phyloP scores from a whole-genome alignment of 2,113 vertebrate species.

The Poecilia latipinna region DNA sequence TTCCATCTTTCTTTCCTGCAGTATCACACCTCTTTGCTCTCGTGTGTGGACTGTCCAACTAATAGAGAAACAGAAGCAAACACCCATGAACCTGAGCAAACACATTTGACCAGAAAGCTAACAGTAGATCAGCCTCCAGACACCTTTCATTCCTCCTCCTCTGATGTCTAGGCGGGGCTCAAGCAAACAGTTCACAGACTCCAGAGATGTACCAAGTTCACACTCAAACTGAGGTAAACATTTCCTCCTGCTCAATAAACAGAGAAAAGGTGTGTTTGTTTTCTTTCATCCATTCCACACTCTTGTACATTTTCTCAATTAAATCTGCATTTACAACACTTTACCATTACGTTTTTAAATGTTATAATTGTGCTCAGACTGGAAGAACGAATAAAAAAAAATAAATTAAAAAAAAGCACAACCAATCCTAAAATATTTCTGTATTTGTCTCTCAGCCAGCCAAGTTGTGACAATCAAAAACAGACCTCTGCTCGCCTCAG shows the following conservation, averaged over 20 bases:
- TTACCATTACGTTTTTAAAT: neutral
- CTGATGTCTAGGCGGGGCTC: slow-evolving; percentile 42
- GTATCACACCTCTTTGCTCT: neutral
- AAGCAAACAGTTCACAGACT: slow-evolving; percentile 72
- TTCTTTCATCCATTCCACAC: neutral
- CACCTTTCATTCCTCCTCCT: slow-evolving; percentile 57
- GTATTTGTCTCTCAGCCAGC: slow-evolving; percentile 43
- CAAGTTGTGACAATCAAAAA: slow-evolving; percentile 68
- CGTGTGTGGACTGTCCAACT: neutral
- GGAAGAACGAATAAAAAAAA: neutral
- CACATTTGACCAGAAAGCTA: slow-evolving; percentile 66
- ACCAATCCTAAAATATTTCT: slow-evolving; percentile 31
- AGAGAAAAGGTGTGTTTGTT: slow-evolving; percentile 10
- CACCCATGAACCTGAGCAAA: slow-evolving; percentile 63
- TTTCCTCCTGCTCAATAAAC: neutral
- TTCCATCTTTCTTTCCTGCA: slow-evolving; percentile 29
- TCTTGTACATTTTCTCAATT: neutral
- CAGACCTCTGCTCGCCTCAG: slow-evolving; percentile 35
- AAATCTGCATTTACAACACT: neutral
- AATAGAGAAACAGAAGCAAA: slow-evolving; percentile 35
- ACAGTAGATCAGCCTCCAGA: slow-evolving; percentile 56
- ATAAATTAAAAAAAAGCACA: no score
- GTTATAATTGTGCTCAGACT: neutral
- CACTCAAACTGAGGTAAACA: neutral
- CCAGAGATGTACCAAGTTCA: slow-evolving; percentile 45